Conservation (phyloP, 2,113 vertebrate species). For the Thamnaconus septentrionalis region DNA sequence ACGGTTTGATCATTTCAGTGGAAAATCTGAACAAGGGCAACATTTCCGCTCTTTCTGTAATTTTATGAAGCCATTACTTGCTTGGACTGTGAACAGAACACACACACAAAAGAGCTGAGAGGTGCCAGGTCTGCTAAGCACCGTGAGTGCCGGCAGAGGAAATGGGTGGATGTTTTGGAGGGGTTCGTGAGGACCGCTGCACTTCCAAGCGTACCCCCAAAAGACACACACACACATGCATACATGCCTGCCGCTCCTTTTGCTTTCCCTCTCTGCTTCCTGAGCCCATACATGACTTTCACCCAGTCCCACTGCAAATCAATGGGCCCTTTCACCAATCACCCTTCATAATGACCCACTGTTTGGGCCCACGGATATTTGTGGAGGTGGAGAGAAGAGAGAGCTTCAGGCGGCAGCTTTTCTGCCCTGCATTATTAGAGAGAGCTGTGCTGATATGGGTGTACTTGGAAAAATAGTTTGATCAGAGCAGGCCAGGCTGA, state of each 20-base stretch:
- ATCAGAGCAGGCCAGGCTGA: slow-evolving; percentile 33
- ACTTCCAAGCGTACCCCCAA: slow-evolving; percentile 41
- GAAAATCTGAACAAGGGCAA: slow-evolving; percentile 41
- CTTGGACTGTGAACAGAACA: slow-evolving; percentile 37
- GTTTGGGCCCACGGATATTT: slow-evolving; percentile 54
- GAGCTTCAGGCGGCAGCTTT: slow-evolving; percentile 44
- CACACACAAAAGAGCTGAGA: slow-evolving; percentile 24
- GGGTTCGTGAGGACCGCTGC: slow-evolving; percentile 35
- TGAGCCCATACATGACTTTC: slow-evolving; percentile 55
- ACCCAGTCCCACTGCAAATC: slow-evolving; percentile 48
- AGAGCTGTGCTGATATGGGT: slow-evolving; percentile 36
- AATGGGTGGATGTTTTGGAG: slow-evolving; percentile 61
- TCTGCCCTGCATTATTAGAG: slow-evolving; percentile 57
- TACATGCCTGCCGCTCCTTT: slow-evolving; percentile 20
- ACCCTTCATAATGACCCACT: slow-evolving; percentile 64
- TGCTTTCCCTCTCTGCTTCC: slow-evolving; percentile 28
- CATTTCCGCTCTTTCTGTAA: slow-evolving; percentile 38
- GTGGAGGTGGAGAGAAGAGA: slow-evolving; percentile 52
- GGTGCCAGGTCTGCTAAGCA: slow-evolving; percentile 14
- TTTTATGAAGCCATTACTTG: slow-evolving; percentile 41
- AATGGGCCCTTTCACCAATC: slow-evolving; percentile 72
- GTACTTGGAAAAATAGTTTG: slow-evolving; percentile 31
- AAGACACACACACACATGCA: slow-evolving; percentile 23
- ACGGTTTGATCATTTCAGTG: neutral
- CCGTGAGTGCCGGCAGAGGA: slow-evolving; percentile 50